phyloP scores from a whole-genome alignment of 2,888 invertebrate genomes.

The Graphium colonna region DNA sequence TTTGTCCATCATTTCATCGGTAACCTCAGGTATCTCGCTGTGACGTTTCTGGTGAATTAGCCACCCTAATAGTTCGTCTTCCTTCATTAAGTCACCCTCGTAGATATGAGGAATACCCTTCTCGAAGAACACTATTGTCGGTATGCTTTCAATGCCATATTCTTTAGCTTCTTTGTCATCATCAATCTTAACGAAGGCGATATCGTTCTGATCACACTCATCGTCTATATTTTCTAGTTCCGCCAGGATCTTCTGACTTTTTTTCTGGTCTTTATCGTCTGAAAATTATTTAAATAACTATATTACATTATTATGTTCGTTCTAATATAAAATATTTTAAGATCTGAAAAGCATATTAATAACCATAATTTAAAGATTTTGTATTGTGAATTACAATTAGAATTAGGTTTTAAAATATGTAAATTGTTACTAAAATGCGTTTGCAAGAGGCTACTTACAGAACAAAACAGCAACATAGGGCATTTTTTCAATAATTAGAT shows the following conservation, averaged over 20 bases:
- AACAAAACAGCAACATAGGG: constrained; percentile 93
- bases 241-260: constrained; percentile 89
- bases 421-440: no score
- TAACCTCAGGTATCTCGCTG: constrained; percentile 94
- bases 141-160: constrained; percentile 91
- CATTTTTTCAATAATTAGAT: constrained; percentile 92
- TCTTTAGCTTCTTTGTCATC: constrained; percentile 93
- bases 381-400: no score
- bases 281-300: constrained; percentile 66
- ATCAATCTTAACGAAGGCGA: constrained; percentile 94
- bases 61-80: constrained; percentile 94
- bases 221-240: constrained; percentile 96
- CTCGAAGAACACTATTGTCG: constrained; percentile 89
- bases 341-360: neutral
- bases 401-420: no score
- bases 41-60: constrained; percentile 93
- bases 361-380: no score
- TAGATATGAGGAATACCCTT: constrained; percentile 86
- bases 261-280: constrained; percentile 96
- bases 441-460: constrained; percentile 82
- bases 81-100: constrained; percentile 93
- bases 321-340: constrained; percentile 32
- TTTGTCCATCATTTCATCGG: constrained; percentile 96
- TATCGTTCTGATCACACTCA: constrained; percentile 94
- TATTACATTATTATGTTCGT: constrained; percentile 77